Evolutionary conservation across 2,888 invertebrate species (phyloP).

Genomic region (Serrognathus titanus): DNA sequence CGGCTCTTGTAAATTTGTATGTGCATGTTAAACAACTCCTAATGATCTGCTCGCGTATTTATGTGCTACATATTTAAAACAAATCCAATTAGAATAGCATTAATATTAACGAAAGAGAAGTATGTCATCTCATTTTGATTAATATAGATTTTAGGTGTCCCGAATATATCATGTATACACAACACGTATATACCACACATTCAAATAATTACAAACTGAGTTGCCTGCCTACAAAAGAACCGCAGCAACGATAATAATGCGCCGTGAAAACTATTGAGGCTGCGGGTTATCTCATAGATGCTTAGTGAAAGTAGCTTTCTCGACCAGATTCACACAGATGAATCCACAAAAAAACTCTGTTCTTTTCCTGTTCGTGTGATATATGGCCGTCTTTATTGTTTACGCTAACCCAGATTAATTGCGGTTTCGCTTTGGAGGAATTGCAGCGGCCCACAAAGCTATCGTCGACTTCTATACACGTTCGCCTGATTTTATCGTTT

Average conservation of each 20-base stretch:
- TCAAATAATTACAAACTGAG: neutral
- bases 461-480: neutral
- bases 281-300: conserved; percentile 21
- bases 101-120: too few species aligned
- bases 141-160: too few species aligned
- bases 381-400: conserved; percentile 1
- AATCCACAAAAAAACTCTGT: conserved; percentile 15
- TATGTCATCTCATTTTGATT: too few species aligned
- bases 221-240: neutral
- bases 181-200: too few species aligned
- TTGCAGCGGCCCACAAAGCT: neutral
- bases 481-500: neutral
- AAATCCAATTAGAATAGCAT: too few species aligned
- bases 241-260: neutral
- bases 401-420: neutral
- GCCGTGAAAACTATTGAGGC: conserved; percentile 4
- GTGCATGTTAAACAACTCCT: neutral
- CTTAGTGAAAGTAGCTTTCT: conserved; percentile 25
- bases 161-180: too few species aligned
- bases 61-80: too few species aligned
- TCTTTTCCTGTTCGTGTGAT: conserved; percentile 9
- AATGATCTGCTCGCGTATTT: too few species aligned
- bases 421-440: too few species aligned
- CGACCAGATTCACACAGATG: conserved; percentile 22
- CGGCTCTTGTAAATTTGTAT: neutral